phyloP scores from a whole-genome alignment of 2,113 vertebrate species.

The Diphyllodes magnificus region DNA sequence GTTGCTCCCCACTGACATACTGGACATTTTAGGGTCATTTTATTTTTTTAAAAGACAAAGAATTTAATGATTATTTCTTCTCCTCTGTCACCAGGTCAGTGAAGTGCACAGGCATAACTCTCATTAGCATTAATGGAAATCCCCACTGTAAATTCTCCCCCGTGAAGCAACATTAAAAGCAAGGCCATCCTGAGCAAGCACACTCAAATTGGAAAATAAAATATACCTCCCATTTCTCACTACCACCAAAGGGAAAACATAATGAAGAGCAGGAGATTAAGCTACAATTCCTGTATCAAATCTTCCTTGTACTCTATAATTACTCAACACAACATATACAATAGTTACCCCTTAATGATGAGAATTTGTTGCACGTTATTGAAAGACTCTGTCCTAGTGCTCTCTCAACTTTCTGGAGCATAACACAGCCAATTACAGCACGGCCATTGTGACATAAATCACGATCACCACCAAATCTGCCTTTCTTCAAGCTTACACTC shows the following conservation, averaged over 20 bases:
- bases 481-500: not conserved
- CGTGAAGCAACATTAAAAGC: not conserved
- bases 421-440: not conserved
- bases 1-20: not conserved
- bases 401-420: constrained; percentile 5
- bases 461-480: not conserved
- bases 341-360: not conserved
- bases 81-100: not conserved
- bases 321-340: not conserved
- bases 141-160: constrained; percentile 9
- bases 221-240: not conserved
- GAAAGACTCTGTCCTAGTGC: not conserved
- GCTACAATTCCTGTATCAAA: not conserved
- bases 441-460: not conserved
- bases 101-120: not conserved
- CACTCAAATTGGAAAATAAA: constrained; percentile 24
- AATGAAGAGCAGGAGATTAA: constrained; percentile 28
- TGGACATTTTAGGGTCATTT: not conserved
- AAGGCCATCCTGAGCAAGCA: not conserved
- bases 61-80: constrained; percentile 7
- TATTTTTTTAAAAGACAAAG: not conserved
- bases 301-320: constrained; percentile 14
- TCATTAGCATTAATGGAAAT: constrained; percentile 14
- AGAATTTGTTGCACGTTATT: not conserved
- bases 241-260: not conserved